Percentiles rank a stretch among this genome's conserved stretches.
These are phyloP conservation scores for Buphagus erythrorhynchus DNA, from an alignment of 2,797 vertebrate species.

Conservation along the genomic window DNA sequence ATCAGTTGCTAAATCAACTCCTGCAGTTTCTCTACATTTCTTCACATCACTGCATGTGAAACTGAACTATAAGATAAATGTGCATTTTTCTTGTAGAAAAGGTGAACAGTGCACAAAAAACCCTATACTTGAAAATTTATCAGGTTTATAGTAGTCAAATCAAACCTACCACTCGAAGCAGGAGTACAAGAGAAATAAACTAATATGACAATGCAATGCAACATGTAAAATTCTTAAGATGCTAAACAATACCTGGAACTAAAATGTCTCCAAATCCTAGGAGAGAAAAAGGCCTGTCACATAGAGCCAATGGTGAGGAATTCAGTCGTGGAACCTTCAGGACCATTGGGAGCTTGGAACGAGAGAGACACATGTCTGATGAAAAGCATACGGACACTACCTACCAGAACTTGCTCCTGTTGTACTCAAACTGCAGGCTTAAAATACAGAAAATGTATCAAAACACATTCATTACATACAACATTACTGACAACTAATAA, in stretches of 20 bases:
- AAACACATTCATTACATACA: neutral
- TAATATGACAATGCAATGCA: neutral
- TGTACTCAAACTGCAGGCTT: neutral
- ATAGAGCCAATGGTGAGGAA: slow-evolving; percentile 88
- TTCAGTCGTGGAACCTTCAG: slow-evolving; percentile 94
- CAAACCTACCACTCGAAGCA: neutral
- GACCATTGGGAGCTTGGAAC: slow-evolving; percentile 92
- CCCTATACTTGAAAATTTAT: neutral
- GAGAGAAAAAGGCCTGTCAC: slow-evolving; percentile 94
- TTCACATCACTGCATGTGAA: neutral
- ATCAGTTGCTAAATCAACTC: neutral
- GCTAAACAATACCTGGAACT: slow-evolving; percentile 88
- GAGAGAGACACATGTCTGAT: neutral
- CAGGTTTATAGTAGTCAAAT: neutral
- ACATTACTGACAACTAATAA: neutral
- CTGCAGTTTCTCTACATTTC: neutral
- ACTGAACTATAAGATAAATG: neutral
- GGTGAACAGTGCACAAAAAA: neutral
- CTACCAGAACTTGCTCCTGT: neutral
- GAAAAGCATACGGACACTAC: neutral
- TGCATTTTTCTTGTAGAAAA: neutral
- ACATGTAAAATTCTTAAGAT: neutral
- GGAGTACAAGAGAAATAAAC: neutral
- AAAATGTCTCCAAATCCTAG: slow-evolving; percentile 96
- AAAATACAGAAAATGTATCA: neutral